Percentiles rank a stretch among this genome's conserved stretches.
Conservation (phyloP, 2,113 vertebrate species). For the Limanda limanda region DNA sequence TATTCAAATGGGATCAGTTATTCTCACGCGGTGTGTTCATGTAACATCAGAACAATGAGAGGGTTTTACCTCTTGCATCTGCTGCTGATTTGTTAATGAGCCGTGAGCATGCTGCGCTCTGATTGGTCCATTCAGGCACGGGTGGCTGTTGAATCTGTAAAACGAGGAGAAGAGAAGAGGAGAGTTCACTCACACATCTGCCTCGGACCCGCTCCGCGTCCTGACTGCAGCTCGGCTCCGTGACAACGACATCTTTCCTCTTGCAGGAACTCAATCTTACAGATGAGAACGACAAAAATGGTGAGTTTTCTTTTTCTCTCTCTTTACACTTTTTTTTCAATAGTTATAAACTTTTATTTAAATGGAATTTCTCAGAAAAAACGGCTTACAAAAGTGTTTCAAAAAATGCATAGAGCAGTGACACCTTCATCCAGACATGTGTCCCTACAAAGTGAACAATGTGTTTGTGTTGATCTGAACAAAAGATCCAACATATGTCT, state of each 20-base stretch:
- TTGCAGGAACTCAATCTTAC: conserved; percentile 49
- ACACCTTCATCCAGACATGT: neutral
- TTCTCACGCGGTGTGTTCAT: too few relatives aligned
- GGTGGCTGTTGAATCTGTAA: conserved; percentile 1
- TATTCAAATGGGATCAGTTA: too few relatives aligned
- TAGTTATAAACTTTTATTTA: neutral
- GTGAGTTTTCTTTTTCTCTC: conserved; percentile 54
- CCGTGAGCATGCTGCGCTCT: conserved; percentile 40
- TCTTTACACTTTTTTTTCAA: neutral
- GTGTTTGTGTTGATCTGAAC: neutral
- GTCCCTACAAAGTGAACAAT: neutral
- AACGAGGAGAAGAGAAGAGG: too few relatives aligned
- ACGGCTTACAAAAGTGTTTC: too few relatives aligned
- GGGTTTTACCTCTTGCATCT: too few relatives aligned
- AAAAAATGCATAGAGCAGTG: too few relatives aligned
- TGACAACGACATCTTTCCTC: neutral
- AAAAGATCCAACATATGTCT: conserved; percentile 6
- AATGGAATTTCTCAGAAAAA: too few relatives aligned
- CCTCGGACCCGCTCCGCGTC: neutral
- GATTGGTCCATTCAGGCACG: conserved; percentile 69
- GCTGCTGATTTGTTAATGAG: neutral
- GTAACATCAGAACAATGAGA: too few relatives aligned
- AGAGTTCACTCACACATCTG: conserved; percentile 53
- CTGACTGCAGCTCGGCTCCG: too few relatives aligned
- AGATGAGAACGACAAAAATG: conserved; percentile 68